Evolutionary conservation across 2,113 vertebrate genomes (phyloP), one percentile per base, ranked within the genome.

Genomic region (Sorex araneus): DNA sequence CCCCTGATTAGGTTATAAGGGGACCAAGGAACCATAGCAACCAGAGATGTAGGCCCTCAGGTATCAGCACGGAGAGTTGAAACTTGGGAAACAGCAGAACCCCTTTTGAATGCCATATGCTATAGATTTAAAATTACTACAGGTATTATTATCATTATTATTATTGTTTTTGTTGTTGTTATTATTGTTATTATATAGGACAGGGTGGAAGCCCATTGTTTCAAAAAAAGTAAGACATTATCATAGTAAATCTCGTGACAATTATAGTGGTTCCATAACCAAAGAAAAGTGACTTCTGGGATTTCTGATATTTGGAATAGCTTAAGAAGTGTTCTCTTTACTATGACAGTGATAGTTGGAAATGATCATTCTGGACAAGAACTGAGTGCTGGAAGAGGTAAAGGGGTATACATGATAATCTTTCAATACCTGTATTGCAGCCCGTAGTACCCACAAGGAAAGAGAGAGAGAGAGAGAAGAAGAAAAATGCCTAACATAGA

Each of bases 231-330:
- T 50, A 50, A 50, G 13, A 6, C 47, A 50, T 50, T 50, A 50
- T 50, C 16, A 88, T 57, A 45, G 12, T 90, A 84, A 57, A 27
- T 80, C 34, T 30, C 21, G 27, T 78, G 28, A 69, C 78, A 93
- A 40, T 36, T 45, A 82, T 60, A 60, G 57, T 60, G 3, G 57
- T 60, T 60, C 19, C 6, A 3, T 57, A 57, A 57, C 30, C n/a
- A 77, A 77, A 73, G 25, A 78, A 79, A 87, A 75, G 57, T 32
- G 25, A 75, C 67, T 82, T 89, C 73, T 87, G 36, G 73, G 60
- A 63, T 84, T 84, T 93, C 75, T 28, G 12, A 75, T 75, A 9
- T 84, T 63, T 70, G 16, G 32, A 79, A 54, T 71, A 64, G 3
- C 25, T 47, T 32, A 36, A 1, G 1, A 77, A 78, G 32, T 32